Percentiles rank a stretch among this genome's conserved stretches.
Evolutionary conservation across 2,888 invertebrate species (phyloP).

Genomic region (Cephalotes varians): DNA sequence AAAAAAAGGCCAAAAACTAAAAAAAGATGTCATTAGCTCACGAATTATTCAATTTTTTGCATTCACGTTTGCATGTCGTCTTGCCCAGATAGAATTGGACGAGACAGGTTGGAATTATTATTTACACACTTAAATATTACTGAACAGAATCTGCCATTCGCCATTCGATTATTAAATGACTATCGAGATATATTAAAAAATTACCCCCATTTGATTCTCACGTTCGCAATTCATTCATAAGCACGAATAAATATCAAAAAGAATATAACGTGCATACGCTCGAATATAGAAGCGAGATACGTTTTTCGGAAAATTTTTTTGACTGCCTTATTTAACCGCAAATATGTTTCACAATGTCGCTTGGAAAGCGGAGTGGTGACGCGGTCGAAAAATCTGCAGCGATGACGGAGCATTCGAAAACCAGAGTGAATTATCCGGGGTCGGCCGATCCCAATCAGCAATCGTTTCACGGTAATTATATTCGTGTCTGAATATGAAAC

Average conservation of each 20-base stretch:
- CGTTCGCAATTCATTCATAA: background rate
- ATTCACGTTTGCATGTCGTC: background rate
- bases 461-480: constrained; percentile 66
- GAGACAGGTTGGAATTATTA: background rate
- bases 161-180: too few relatives aligned
- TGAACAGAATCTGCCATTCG: too few relatives aligned
- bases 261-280: background rate
- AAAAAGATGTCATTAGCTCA: background rate
- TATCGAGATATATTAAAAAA: too few relatives aligned
- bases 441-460: constrained; percentile 66
- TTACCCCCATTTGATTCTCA: background rate
- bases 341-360: constrained; percentile 17
- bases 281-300: constrained; percentile 31
- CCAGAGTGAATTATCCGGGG: constrained; percentile 25
- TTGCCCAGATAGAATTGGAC: background rate
- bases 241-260: background rate
- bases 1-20: too few relatives aligned
- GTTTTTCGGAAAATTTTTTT: constrained; percentile 48
- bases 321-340: constrained; percentile 11
- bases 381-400: constrained; percentile 48
- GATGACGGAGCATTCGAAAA: background rate
- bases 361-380: background rate
- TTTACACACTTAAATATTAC: too few relatives aligned
- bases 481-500: constrained; percentile 65
- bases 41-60: background rate